phyloP scores from a whole-genome alignment of 2,797 vertebrate species.

The Valencia hispanica region DNA sequence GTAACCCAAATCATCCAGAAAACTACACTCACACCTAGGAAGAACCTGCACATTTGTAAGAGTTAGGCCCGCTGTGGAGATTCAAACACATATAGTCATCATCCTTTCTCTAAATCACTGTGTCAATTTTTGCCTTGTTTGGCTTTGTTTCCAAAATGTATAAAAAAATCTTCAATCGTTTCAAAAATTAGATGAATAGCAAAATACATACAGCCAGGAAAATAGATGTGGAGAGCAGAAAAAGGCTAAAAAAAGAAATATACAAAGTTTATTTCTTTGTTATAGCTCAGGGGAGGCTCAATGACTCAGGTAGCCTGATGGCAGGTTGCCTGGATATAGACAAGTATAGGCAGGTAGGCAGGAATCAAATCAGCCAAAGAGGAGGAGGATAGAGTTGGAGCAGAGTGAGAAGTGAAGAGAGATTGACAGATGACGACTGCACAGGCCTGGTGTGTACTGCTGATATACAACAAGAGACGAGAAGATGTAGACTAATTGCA shows the following conservation, averaged over 20 bases:
- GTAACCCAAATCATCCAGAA: background rate
- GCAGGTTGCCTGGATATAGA: conserved; percentile 43
- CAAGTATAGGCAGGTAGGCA: conserved; percentile 56
- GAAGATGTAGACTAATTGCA: conserved; percentile 66
- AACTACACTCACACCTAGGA: background rate
- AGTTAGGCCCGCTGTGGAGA: background rate
- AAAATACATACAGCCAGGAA: background rate
- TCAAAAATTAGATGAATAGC: too few species aligned
- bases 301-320: conserved; percentile 57
- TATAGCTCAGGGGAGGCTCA: conserved; percentile 35
- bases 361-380: conserved; percentile 31
- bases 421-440: conserved; percentile 57
- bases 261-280: conserved; percentile 16
- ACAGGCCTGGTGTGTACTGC: conserved; percentile 39
- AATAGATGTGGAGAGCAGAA: background rate
- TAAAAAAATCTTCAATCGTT: background rate
- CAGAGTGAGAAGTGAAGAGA: conserved; percentile 24
- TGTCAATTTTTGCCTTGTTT: background rate
- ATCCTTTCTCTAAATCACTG: background rate
- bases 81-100: background rate
- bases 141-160: background rate
- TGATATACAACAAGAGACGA: conserved; percentile 60
- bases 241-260: conserved; percentile 4
- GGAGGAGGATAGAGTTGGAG: conserved; percentile 21
- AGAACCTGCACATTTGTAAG: background rate